A percentile compares a stretch with the other conserved stretches of the same genome.
These are phyloP conservation scores for Ochotona curzoniae DNA, from an alignment of 2,113 vertebrate genomes.

Conservation along the genomic window DNA sequence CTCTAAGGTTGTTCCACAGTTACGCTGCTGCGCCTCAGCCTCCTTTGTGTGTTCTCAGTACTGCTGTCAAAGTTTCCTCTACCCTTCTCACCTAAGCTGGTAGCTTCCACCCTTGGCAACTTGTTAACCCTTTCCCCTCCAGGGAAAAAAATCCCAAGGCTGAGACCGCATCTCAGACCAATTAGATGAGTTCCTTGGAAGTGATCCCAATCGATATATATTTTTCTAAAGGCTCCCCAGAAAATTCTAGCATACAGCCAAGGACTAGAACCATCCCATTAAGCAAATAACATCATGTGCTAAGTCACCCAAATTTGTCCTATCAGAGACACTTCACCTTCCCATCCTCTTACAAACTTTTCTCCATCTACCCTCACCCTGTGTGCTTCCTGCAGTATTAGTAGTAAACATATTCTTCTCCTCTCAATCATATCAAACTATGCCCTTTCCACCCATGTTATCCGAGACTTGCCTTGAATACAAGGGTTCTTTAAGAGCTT, in stretches of 20 bases:
- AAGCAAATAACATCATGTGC: background rate
- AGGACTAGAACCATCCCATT: background rate
- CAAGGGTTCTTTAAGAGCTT: too few species aligned
- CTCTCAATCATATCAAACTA: background rate
- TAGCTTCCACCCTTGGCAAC: background rate
- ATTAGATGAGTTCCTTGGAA: background rate
- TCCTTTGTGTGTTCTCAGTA: background rate
- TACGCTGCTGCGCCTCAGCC: background rate
- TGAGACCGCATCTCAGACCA: background rate
- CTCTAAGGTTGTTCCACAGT: background rate
- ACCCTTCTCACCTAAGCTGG: background rate
- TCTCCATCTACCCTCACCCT: background rate
- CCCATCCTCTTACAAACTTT: background rate
- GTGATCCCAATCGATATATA: background rate
- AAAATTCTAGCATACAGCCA: background rate
- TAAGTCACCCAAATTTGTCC: background rate
- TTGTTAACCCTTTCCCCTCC: background rate
- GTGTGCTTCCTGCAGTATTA: background rate
- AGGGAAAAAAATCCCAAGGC: background rate
- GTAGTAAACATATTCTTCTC: background rate
- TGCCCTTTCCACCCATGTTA: background rate
- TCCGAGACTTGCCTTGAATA: background rate
- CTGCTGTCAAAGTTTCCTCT: background rate
- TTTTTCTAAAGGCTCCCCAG: background rate
- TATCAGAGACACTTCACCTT: background rate